Percentiles rank a stretch among this genome's conserved stretches.
Evolutionary conservation across 2,888 invertebrate species (phyloP).

Genomic region (Copidosoma aretas): DNA sequence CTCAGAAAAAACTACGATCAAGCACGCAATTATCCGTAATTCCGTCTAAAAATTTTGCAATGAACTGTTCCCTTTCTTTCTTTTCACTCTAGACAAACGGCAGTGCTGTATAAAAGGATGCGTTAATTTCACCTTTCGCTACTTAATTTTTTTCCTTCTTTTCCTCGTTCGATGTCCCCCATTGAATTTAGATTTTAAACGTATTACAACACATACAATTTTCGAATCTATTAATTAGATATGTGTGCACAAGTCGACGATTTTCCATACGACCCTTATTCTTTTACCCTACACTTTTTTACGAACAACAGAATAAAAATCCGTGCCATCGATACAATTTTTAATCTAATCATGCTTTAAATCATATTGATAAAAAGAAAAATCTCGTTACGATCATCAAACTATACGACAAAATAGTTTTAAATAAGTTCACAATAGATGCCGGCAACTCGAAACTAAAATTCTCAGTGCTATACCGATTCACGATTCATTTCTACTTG

Average conservation of each 20-base stretch:
- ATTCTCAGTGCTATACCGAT: too few species aligned
- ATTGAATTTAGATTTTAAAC: neutral
- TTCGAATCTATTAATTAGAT: too few species aligned
- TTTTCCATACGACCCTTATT: conserved; percentile 29
- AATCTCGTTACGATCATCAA: too few species aligned
- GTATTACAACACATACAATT: too few species aligned
- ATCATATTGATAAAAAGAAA: too few species aligned
- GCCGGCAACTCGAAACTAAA: too few species aligned
- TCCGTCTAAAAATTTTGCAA: neutral
- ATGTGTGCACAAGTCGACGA: conserved; percentile 24
- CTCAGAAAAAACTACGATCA: conserved; percentile 22
- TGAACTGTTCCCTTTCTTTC: conserved; percentile 8
- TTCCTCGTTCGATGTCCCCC: conserved; percentile 1
- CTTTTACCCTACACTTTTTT: neutral
- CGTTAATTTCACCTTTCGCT: conserved; percentile 24
- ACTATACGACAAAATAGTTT: too few species aligned
- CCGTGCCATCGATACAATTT: too few species aligned
- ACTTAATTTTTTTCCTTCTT: conserved; percentile 7
- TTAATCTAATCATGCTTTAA: too few species aligned
- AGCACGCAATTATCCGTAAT: neutral
- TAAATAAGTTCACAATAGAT: too few species aligned
- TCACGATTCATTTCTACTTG: neutral
- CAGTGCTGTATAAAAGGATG: conserved; percentile 38
- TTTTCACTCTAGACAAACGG: conserved; percentile 5
- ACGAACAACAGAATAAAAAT: too few species aligned